Evolutionary conservation across 2,888 invertebrate genomes (phyloP).

Genomic region (Melolontha melolontha): DNA sequence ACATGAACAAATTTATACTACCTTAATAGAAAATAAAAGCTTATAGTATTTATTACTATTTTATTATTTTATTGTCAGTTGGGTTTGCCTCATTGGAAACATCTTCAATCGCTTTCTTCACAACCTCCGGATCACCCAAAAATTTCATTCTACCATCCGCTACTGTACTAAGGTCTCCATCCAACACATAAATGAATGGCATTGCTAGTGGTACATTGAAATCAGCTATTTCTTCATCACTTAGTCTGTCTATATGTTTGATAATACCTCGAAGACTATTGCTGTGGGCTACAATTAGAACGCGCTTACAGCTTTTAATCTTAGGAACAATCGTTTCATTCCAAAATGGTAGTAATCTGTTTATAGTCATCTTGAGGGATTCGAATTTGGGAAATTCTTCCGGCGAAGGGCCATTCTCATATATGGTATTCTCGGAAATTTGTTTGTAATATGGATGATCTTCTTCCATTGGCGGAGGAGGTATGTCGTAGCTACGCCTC

Average conservation of each 20-base stretch:
- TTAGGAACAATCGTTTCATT: slow-evolving; percentile 83
- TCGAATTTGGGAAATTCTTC: slow-evolving; percentile 86
- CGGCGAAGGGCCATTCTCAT: slow-evolving; percentile 75
- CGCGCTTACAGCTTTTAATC: slow-evolving; percentile 81
- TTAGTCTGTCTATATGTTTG: slow-evolving; percentile 78
- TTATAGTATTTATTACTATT: too few relatives aligned
- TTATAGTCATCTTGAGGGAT: slow-evolving; percentile 84
- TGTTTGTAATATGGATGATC: slow-evolving; percentile 80
- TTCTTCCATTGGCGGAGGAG: slow-evolving; percentile 84
- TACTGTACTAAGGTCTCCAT: slow-evolving; percentile 69
- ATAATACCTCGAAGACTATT: slow-evolving; percentile 88
- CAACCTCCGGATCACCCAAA: slow-evolving; percentile 73
- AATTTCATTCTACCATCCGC: slow-evolving; percentile 72
- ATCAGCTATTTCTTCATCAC: slow-evolving; percentile 71
- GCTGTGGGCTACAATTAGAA: slow-evolving; percentile 88
- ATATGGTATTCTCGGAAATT: slow-evolving; percentile 82
- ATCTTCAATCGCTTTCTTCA: slow-evolving; percentile 71
- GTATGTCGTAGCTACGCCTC: slow-evolving; percentile 85
- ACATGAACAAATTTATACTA: too few relatives aligned
- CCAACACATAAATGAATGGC: slow-evolving; percentile 74
- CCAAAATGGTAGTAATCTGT: slow-evolving; percentile 88
- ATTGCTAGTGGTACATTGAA: slow-evolving; percentile 75
- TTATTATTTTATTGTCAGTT: too few relatives aligned
- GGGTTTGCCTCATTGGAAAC: slow-evolving; percentile 73
- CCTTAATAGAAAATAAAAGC: too few relatives aligned